Conservation (phyloP, 2,113 vertebrate species). For the Neopipo cinnamomea region DNA sequence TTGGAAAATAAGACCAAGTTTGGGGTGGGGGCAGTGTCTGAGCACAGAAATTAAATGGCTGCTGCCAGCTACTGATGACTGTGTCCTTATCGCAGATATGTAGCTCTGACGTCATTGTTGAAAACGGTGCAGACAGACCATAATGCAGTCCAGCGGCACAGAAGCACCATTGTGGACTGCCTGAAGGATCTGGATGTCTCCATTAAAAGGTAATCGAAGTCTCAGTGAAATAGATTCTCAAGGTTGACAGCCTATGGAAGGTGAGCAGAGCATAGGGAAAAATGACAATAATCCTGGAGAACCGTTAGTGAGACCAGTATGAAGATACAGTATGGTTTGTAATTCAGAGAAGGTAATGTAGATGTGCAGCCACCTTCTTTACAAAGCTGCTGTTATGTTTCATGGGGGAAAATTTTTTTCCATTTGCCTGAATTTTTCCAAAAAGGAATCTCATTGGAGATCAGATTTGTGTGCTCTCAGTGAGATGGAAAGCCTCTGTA, state of each 20-base stretch:
- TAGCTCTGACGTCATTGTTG: slow-evolving; percentile 96
- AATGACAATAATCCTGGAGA: background rate
- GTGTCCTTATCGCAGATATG: slow-evolving; percentile 79
- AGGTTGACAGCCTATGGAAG: background rate
- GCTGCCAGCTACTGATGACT: background rate
- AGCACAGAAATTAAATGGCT: background rate
- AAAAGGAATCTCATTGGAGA: background rate
- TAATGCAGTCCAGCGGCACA: slow-evolving; percentile 96
- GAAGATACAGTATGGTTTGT: background rate
- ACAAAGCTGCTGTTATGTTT: background rate
- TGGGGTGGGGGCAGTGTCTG: background rate
- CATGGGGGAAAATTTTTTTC: background rate
- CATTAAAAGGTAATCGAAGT: slow-evolving; percentile 88
- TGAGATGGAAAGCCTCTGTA: background rate
- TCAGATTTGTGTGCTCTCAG: background rate
- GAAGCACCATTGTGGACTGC: slow-evolving; percentile 98
- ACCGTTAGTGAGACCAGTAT: background rate
- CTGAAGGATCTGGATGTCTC: slow-evolving; percentile 98
- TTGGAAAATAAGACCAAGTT: background rate
- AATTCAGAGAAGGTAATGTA: background rate
- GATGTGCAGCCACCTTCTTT: background rate
- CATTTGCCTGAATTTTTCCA: background rate
- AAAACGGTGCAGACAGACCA: slow-evolving; percentile 99
- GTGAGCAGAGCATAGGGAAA: background rate
- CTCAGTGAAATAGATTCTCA: background rate